Percentiles rank a stretch among this genome's conserved stretches.
Evolutionary conservation across 2,797 vertebrate genomes (phyloP).

Genomic region (Gymnothorax javanicus): DNA sequence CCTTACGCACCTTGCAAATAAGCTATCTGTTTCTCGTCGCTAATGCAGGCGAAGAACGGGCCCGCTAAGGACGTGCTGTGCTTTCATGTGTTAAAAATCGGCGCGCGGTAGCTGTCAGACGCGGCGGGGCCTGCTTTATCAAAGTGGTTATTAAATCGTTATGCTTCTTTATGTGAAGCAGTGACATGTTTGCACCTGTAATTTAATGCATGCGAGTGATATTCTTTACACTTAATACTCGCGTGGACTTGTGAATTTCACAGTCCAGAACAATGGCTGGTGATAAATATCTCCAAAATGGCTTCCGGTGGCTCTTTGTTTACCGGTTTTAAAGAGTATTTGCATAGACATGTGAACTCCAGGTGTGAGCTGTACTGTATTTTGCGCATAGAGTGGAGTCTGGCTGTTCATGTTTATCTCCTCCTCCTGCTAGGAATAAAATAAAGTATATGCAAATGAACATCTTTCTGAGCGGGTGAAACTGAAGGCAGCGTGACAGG

Average conservation of each 20-base stretch:
- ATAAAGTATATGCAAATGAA: constrained; percentile 17
- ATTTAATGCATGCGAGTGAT: neutral
- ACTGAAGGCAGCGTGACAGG: neutral
- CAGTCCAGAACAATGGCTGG: constrained; percentile 31
- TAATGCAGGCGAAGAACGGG: constrained; percentile 9
- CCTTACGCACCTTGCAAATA: neutral
- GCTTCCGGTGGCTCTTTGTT: constrained; percentile 21
- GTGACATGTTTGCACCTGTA: neutral
- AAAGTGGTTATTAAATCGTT: constrained; percentile 9
- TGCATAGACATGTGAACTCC: constrained; percentile 34
- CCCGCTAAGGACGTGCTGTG: constrained; percentile 13
- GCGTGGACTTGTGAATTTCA: constrained; percentile 40
- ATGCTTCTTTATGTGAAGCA: neutral
- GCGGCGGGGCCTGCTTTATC: constrained; percentile 25
- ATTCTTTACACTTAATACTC: neutral
- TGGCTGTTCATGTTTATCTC: constrained; percentile 24
- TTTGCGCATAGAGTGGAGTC: neutral
- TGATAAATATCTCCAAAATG: constrained; percentile 20
- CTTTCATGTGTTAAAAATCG: constrained; percentile 49
- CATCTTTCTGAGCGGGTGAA: neutral
- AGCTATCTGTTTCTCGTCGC: neutral
- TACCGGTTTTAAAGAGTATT: constrained; percentile 30
- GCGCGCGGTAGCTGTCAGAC: constrained; percentile 32
- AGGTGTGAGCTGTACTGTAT: constrained; percentile 16
- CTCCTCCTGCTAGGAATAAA: neutral